Evolutionary conservation across 2,888 invertebrate species (phyloP).

Genomic region (Sepiola atlantica): DNA sequence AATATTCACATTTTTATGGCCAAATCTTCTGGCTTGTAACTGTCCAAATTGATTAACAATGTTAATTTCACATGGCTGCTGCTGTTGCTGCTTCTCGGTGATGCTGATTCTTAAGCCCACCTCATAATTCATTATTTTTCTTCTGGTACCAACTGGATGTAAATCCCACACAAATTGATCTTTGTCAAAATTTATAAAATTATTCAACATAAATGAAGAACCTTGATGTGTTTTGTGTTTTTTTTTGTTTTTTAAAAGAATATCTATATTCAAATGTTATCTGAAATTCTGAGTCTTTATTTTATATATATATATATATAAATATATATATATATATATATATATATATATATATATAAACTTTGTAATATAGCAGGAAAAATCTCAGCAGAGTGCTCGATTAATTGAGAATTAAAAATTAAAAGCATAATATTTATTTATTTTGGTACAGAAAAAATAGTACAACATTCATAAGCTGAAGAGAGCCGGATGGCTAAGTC

Average conservation of each 20-base stretch:
- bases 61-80: background rate
- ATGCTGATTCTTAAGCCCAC: background rate
- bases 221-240: background rate
- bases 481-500: too few relatives aligned
- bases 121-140: background rate
- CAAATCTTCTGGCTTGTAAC: background rate
- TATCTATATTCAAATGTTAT: background rate
- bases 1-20: background rate
- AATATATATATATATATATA: too few relatives aligned
- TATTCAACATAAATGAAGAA: background rate
- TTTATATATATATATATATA: too few relatives aligned
- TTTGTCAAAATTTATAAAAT: background rate
- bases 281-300: background rate
- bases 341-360: too few relatives aligned
- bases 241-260: background rate
- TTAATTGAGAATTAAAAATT: too few relatives aligned
- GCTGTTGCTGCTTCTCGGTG: background rate
- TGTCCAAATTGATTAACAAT: background rate
- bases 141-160: background rate
- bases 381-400: too few relatives aligned
- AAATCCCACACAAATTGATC: background rate
- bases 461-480: too few relatives aligned
- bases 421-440: too few relatives aligned
- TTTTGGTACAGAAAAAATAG: too few relatives aligned
- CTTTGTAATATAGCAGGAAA: too few relatives aligned